Conservation (phyloP, 2,888 invertebrate genomes). For the Tipula helvola region DNA sequence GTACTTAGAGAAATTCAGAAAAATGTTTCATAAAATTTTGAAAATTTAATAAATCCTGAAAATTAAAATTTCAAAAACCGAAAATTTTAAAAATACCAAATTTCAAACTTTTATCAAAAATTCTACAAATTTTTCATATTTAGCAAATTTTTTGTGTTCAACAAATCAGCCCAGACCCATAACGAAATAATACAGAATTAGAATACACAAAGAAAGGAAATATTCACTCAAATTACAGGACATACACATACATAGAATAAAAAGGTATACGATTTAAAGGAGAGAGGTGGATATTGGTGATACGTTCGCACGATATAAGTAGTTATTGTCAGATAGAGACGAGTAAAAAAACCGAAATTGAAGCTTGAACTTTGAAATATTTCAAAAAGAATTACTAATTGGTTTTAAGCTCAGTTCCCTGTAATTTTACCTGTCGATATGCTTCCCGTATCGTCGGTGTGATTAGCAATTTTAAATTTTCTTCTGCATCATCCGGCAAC, state of each 20-base stretch:
- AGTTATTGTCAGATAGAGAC: not conserved
- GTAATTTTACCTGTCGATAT: conserved; percentile 35
- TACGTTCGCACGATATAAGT: not conserved
- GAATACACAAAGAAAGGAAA: not conserved
- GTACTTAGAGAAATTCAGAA: too few species aligned
- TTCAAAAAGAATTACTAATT: not conserved
- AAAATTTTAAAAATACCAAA: too few species aligned
- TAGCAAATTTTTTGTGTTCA: not conserved
- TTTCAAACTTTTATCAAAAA: too few species aligned
- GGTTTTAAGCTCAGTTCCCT: conserved; percentile 33
- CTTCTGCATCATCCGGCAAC: conserved; percentile 47
- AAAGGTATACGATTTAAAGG: too few species aligned
- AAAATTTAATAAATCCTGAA: too few species aligned
- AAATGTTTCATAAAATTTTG: too few species aligned
- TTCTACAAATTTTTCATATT: too few species aligned
- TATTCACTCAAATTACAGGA: not conserved
- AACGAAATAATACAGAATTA: not conserved
- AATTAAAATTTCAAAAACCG: too few species aligned
- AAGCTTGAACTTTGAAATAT: not conserved
- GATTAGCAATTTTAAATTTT: conserved; percentile 35
- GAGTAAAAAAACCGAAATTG: not conserved
- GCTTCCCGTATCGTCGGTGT: conserved; percentile 36
- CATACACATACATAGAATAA: not conserved
- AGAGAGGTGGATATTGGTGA: not conserved
- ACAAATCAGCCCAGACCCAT: not conserved